A percentile compares a stretch with the other conserved stretches of the same genome.
phyloP scores from a whole-genome alignment of 1,140 invertebrate species.

The Forficula auricularia region DNA sequence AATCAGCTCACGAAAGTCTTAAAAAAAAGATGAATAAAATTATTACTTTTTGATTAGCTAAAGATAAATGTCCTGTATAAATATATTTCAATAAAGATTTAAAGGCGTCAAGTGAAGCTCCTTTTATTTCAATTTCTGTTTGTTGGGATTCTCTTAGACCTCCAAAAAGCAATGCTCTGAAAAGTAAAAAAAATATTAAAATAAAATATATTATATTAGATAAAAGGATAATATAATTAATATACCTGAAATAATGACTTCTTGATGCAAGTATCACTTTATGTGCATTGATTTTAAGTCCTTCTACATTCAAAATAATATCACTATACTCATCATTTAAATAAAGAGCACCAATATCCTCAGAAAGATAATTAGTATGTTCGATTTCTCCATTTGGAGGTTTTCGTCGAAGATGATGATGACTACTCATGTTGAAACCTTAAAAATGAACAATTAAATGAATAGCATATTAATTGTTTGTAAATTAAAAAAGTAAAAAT shows the following conservation, averaged over 20 bases:
- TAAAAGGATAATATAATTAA: background rate
- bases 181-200: slow-evolving; percentile 11
- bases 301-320: slow-evolving; percentile 73
- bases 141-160: slow-evolving; percentile 74
- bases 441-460: slow-evolving; percentile 19
- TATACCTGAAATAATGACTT: slow-evolving; percentile 80
- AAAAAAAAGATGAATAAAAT: too few relatives aligned
- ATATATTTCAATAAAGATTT: slow-evolving; percentile 84
- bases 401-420: slow-evolving; percentile 30
- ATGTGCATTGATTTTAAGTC: slow-evolving; percentile 67
- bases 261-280: slow-evolving; percentile 79
- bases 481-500: slow-evolving; percentile 11
- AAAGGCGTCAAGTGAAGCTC: slow-evolving; percentile 73
- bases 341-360: slow-evolving; percentile 65
- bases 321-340: slow-evolving; percentile 81
- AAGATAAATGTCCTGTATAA: slow-evolving; percentile 77
- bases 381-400: slow-evolving; percentile 33
- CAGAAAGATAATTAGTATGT: slow-evolving; percentile 40
- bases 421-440: slow-evolving; percentile 30
- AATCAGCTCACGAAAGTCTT: too few relatives aligned
- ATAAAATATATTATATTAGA: background rate
- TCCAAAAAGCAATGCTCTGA: slow-evolving; percentile 66
- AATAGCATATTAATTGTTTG: slow-evolving; percentile 14
- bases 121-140: slow-evolving; percentile 67
- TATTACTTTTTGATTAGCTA: slow-evolving; percentile 58